A percentile compares a stretch with the other conserved stretches of the same genome.
Conservation (phyloP, 2,113 vertebrate genomes). For the Zosterops pallidus region DNA sequence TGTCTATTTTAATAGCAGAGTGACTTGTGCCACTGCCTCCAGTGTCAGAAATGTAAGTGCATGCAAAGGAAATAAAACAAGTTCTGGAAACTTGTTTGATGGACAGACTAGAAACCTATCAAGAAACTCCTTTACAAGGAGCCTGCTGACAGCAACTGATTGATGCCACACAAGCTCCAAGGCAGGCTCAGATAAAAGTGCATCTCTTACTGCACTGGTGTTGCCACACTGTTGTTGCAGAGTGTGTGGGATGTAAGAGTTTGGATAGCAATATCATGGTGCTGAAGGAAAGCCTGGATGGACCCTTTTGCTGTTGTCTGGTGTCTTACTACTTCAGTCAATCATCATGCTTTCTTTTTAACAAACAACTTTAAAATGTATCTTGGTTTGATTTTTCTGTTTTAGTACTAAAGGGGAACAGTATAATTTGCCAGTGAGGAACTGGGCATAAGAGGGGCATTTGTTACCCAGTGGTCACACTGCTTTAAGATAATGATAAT, state of each 20-base stretch:
- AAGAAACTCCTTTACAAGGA: not conserved
- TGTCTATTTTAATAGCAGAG: conserved; percentile 46
- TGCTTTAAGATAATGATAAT: conserved; percentile 48
- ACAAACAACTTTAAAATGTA: conserved; percentile 74
- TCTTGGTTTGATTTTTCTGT: conserved; percentile 75
- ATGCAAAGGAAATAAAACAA: conserved; percentile 1
- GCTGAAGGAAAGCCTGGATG: conserved; percentile 86
- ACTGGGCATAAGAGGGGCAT: conserved; percentile 17
- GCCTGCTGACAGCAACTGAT: conserved; percentile 1
- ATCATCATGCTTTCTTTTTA: conserved; percentile 77
- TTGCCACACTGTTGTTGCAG: conserved; percentile 10
- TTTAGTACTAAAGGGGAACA: conserved; percentile 83
- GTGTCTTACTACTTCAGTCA: conserved; percentile 76
- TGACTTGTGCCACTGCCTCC: conserved; percentile 7
- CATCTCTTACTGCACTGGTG: not conserved
- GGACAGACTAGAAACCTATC: not conserved
- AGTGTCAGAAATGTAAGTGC: conserved; percentile 37
- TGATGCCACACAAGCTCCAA: not conserved
- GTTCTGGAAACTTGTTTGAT: conserved; percentile 25
- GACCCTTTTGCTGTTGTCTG: conserved; percentile 75
- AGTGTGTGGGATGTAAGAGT: not conserved
- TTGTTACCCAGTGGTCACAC: not conserved
- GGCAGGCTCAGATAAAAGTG: conserved; percentile 13
- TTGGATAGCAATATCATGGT: conserved; percentile 56
- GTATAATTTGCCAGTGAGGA: conserved; percentile 65